Evolutionary conservation across 1,140 invertebrate species (phyloP).

Genomic region (Listronotus oregonensis): DNA sequence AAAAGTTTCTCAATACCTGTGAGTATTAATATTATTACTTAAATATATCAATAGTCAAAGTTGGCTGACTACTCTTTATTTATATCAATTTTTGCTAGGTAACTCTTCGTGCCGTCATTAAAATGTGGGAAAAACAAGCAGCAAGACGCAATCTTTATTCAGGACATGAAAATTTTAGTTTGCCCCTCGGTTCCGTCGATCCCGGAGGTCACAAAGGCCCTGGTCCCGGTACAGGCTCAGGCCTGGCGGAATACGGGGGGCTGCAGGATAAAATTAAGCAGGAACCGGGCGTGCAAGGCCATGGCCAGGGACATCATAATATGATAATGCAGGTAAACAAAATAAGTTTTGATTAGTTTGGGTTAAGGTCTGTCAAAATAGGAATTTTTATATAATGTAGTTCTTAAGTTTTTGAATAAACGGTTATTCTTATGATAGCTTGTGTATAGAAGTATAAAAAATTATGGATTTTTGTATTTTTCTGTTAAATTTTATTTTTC

Average conservation of each 20-base stretch:
- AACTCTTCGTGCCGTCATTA: slow-evolving; percentile 68
- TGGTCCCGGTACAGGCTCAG: slow-evolving; percentile 55
- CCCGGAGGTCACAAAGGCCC: slow-evolving; percentile 56
- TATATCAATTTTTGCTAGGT: slow-evolving; percentile 54
- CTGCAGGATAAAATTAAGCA: slow-evolving; percentile 61
- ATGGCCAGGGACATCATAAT: slow-evolving; percentile 19
- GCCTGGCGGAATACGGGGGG: slow-evolving; percentile 60
- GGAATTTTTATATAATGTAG: too few relatives aligned
- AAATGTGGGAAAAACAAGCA: slow-evolving; percentile 60
- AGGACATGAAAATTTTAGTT: slow-evolving; percentile 57
- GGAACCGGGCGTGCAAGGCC: slow-evolving; percentile 56
- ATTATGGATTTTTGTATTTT: too few relatives aligned
- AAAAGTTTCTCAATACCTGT: slow-evolving; percentile 86
- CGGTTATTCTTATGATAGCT: too few relatives aligned
- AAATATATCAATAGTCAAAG: too few relatives aligned
- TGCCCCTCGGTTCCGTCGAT: slow-evolving; percentile 56
- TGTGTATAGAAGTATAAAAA: too few relatives aligned
- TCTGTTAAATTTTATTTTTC: slow-evolving; percentile 2
- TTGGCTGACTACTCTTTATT: too few relatives aligned
- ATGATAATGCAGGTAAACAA: slow-evolving; percentile 22
- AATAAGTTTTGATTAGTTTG: too few relatives aligned
- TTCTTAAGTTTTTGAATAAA: too few relatives aligned
- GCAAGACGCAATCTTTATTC: slow-evolving; percentile 50
- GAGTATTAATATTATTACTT: not conserved
- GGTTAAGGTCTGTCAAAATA: too few relatives aligned